Base-by-base conservation (phyloP, 2,888 invertebrate species). In the Hedychridium roseum region DNA sequence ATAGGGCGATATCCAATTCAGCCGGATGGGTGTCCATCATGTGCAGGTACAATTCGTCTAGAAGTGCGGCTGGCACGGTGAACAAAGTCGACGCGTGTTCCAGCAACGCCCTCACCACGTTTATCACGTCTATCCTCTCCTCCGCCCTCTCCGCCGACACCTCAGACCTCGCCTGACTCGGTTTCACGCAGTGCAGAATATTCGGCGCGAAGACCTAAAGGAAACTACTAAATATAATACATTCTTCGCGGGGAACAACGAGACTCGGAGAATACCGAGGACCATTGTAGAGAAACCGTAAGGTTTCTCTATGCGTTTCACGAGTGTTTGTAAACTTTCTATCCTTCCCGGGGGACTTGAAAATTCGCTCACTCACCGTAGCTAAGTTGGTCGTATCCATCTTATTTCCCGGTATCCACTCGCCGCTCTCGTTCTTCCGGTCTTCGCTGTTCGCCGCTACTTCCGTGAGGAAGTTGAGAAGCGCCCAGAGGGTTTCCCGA, bases 321-420 rank as follows among this genome's bases (percentile, higher is more conserved):
- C n/a, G n/a, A n/a, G n/a, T n/a, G n/a, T n/a, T n/a, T n/a, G n/a
- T n/a, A n/a, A n/a, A n/a, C n/a, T n/a, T n/a, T n/a, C n/a, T n/a
- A 34, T 2, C 16, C 17, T 43, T 27, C 27, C 4, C 11, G 12
- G 12, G 23, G 21, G 26, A 11, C 15, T 16, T 39, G 26, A 11
- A 15, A 20, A 43, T 14, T 32, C 27, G 5, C 6, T 37, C 43
- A 58, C 66, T 74, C 57, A 78, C 78, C 0, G 94, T 96, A 0
- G 97, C 96, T 54, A 97, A 81, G 79, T 96, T 97, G 41, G 88
- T 89, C 32, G 91, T 88, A 78, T 95, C 93, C 97, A 97, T 97
- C 82, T 92, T 94, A 81, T 96, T 96, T 1, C 96, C 96, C 9
- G 86, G 79, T 35, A 87, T 55, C 69, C 80, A 77, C 60, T 86